Percentiles rank a stretch among this genome's conserved stretches.
These are phyloP conservation scores for Formica exsecta DNA, from an alignment of 1,140 invertebrate species.

Conservation along the genomic window DNA sequence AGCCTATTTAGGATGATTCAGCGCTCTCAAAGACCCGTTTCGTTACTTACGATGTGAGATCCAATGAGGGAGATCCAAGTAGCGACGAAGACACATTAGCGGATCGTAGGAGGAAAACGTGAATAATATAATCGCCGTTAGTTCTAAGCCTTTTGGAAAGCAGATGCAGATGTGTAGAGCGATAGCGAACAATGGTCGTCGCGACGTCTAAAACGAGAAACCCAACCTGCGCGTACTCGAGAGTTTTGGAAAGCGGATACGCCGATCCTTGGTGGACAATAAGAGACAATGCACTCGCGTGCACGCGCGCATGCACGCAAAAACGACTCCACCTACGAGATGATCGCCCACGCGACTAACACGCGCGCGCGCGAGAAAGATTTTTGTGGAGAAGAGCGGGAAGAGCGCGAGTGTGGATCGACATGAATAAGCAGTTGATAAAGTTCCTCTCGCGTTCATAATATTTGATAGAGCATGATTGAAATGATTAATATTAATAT, in stretches of 20 bases:
- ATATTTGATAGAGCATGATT: slow-evolving; percentile 21
- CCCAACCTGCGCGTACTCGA: slow-evolving; percentile 36
- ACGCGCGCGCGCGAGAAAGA: slow-evolving; percentile 45
- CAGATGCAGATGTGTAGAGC: slow-evolving; percentile 57
- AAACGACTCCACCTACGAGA: slow-evolving; percentile 74
- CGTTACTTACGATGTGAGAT: not conserved
- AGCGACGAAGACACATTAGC: slow-evolving; percentile 57
- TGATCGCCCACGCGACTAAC: slow-evolving; percentile 64
- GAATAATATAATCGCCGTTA: slow-evolving; percentile 63
- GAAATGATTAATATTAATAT: not conserved
- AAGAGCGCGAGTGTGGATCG: not conserved
- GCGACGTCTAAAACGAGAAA: slow-evolving; percentile 56
- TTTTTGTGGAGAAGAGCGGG: slow-evolving; percentile 60
- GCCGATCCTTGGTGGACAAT: slow-evolving; percentile 62
- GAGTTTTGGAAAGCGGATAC: slow-evolving; percentile 66
- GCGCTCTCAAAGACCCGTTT: slow-evolving; percentile 15
- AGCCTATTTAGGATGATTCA: slow-evolving; percentile 47
- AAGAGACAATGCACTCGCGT: slow-evolving; percentile 71
- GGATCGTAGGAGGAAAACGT: slow-evolving; percentile 55
- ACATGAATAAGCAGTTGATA: slow-evolving; percentile 44
- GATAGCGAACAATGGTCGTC: slow-evolving; percentile 55
- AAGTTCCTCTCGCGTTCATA: slow-evolving; percentile 20
- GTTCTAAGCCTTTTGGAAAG: slow-evolving; percentile 56
- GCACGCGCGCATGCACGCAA: slow-evolving; percentile 64
- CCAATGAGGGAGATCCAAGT: slow-evolving; percentile 25